Evolutionary conservation across 2,797 vertebrate genomes (phyloP).

Genomic region (Enteromius mattozi): DNA sequence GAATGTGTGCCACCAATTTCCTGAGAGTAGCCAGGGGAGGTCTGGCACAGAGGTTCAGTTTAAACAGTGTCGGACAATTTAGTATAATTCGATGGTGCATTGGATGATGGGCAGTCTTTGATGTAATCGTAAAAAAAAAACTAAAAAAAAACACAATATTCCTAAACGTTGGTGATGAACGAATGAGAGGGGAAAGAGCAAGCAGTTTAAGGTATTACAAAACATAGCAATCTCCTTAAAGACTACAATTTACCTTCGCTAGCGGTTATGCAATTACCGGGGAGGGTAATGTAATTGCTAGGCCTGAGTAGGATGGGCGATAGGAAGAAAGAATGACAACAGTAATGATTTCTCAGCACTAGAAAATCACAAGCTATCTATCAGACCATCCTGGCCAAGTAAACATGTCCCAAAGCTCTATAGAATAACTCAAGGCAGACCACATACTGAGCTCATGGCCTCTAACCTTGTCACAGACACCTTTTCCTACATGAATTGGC

Average conservation of each 20-base stretch:
- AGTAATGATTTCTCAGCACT: constrained; percentile 32
- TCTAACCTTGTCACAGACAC: not conserved
- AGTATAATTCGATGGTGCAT: not conserved
- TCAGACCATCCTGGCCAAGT: not conserved
- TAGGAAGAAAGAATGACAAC: constrained; percentile 45
- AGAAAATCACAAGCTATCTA: constrained; percentile 36
- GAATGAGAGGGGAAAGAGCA: constrained; percentile 14
- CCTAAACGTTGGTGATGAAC: constrained; percentile 22
- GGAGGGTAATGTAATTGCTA: constrained; percentile 27
- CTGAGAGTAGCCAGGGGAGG: not conserved
- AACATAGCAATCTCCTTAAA: constrained; percentile 47
- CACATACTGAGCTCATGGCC: not conserved
- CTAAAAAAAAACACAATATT: constrained; percentile 9
- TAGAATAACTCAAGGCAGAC: not conserved
- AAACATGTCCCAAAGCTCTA: constrained; percentile 15
- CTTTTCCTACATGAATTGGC: not conserved
- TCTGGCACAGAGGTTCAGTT: not conserved
- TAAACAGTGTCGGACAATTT: constrained; percentile 14
- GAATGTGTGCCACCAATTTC: constrained; percentile 3
- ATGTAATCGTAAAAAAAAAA: not conserved
- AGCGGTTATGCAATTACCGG: constrained; percentile 49
- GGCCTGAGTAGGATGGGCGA: not conserved
- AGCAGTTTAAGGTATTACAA: constrained; percentile 48
- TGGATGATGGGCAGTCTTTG: not conserved
- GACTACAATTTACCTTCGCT: constrained; percentile 48